Evolutionary conservation across 2,113 vertebrate species (phyloP).

Genomic region (Cryptomyrus ogoouensis): DNA sequence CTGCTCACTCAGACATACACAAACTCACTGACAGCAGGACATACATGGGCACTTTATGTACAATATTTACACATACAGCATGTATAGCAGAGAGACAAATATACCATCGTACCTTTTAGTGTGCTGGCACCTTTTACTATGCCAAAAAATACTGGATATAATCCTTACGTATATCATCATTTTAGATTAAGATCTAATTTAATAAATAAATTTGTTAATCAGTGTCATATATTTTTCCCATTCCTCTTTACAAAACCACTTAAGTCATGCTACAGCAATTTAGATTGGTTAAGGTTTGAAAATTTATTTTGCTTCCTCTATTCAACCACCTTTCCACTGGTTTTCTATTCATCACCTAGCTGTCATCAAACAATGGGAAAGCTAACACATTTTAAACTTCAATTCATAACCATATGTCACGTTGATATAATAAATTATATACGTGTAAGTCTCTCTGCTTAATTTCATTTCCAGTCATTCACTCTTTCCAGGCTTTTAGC

Average conservation of each 20-base stretch:
- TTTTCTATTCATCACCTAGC: not conserved
- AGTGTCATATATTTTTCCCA: not conserved
- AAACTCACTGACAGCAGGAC: not conserved
- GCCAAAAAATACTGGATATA: not conserved
- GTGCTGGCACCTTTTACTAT: not conserved
- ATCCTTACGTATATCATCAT: not conserved
- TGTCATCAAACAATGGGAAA: not conserved
- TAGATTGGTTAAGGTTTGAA: not conserved
- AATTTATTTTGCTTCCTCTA: not conserved
- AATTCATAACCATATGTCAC: not conserved
- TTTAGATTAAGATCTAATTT: not conserved
- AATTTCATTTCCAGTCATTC: constrained; percentile 6
- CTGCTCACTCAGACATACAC: not conserved
- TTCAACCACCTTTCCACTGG: not conserved
- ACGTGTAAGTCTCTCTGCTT: not conserved
- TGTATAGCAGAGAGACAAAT: not conserved
- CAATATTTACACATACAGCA: not conserved
- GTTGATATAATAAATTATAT: not conserved
- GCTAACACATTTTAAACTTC: not conserved
- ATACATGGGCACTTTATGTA: not conserved
- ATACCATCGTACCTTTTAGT: not conserved
- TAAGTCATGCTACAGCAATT: not conserved
- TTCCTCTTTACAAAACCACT: not conserved
- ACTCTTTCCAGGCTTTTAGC: constrained; percentile 2
- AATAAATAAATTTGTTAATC: not conserved